Conservation (phyloP, 2,888 invertebrate species). For the Drosophila atroscutellata region DNA sequence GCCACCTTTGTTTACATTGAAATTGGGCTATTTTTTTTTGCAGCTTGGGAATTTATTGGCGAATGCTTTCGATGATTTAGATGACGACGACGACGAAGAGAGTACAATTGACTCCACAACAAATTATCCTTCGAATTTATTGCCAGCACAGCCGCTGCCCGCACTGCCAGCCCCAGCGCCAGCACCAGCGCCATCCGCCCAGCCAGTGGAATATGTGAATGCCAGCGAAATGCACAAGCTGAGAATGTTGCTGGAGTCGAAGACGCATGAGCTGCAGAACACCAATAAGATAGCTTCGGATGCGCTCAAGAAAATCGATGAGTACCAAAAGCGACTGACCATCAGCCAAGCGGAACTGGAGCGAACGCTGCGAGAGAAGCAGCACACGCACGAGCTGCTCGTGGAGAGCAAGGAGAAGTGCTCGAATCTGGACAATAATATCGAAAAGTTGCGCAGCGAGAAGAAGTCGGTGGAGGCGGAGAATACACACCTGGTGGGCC, state of each 20-base stretch:
- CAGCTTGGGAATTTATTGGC: constrained; percentile 88
- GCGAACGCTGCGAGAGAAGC: constrained; percentile 86
- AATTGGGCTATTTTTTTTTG: neutral
- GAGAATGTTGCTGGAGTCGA: constrained; percentile 85
- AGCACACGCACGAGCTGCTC: constrained; percentile 88
- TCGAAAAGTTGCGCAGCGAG: constrained; percentile 83
- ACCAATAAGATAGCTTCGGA: constrained; percentile 83
- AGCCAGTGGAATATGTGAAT: constrained; percentile 15
- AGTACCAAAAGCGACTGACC: constrained; percentile 86
- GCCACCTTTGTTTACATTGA: neutral
- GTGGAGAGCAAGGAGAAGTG: constrained; percentile 85
- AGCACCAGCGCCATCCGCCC: constrained; percentile 16
- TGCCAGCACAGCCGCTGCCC: constrained; percentile 43
- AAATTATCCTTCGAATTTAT: constrained; percentile 75
- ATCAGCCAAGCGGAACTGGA: constrained; percentile 88
- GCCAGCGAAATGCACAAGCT: constrained; percentile 72
- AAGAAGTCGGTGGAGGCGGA: constrained; percentile 84
- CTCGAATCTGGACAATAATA: constrained; percentile 81
- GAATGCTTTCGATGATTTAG: constrained; percentile 90
- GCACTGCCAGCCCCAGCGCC: constrained; percentile 16
- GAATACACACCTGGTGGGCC: constrained; percentile 86
- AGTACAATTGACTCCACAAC: constrained; percentile 87
- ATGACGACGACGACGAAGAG: constrained; percentile 89
- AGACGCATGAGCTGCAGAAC: constrained; percentile 84
- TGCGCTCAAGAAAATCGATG: constrained; percentile 77